Percentiles rank a stretch among this genome's conserved stretches.
Conservation (phyloP, 1,140 invertebrate genomes). For the Drosophila elegans region DNA sequence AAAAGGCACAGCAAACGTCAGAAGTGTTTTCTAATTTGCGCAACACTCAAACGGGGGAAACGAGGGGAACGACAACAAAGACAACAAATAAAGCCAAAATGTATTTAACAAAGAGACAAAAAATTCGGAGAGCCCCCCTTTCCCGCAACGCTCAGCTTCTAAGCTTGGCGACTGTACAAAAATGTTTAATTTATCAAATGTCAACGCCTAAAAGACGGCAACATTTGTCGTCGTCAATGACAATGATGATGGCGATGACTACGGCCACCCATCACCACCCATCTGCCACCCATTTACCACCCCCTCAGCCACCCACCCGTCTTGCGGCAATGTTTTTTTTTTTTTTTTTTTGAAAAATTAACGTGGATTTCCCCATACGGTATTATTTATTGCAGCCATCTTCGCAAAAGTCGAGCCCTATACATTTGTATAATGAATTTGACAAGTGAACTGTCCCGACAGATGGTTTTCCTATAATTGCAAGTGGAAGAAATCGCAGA, state of each 20-base stretch:
- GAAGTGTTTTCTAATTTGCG: constrained; percentile 81
- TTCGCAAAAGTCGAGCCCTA: constrained; percentile 6
- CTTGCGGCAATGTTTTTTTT: constrained; percentile 60
- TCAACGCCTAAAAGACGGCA: constrained; percentile 81
- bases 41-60: constrained; percentile 39
- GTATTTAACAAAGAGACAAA: constrained; percentile 80
- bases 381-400: constrained; percentile 70
- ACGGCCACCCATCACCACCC: neutral
- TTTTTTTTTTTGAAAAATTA: constrained; percentile 65
- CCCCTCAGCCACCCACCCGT: neutral
- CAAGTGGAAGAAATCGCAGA: neutral
- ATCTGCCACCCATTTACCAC: neutral
- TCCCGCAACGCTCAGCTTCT: constrained; percentile 5
- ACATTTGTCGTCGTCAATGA: constrained; percentile 82
- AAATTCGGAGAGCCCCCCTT: constrained; percentile 19
- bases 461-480: constrained; percentile 55
- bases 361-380: constrained; percentile 66
- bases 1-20: constrained; percentile 65
- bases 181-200: constrained; percentile 83
- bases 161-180: constrained; percentile 56
- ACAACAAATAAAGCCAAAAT: constrained; percentile 71
- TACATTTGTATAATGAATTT: constrained; percentile 71
- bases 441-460: constrained; percentile 43
- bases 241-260: constrained; percentile 77
- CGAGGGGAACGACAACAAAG: constrained; percentile 31